Conservation (phyloP, 2,888 invertebrate species). For the Noctua fimbriata region DNA sequence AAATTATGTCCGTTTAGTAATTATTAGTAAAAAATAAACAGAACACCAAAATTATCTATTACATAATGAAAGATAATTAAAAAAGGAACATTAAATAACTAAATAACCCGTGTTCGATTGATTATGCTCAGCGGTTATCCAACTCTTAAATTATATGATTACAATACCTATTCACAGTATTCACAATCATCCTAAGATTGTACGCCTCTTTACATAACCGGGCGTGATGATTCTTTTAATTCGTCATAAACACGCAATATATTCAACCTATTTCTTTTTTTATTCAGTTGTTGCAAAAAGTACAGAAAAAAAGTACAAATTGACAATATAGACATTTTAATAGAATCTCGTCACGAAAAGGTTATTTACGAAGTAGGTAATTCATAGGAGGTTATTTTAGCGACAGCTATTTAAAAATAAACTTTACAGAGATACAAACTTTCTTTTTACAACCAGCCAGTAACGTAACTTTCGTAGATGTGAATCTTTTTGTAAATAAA, state of each 20-base stretch:
- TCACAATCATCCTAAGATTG: conserved; percentile 34
- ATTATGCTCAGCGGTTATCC: conserved; percentile 44
- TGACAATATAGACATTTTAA: background rate
- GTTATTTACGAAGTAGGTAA: background rate
- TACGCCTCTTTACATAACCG: conserved; percentile 37
- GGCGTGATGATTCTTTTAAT: conserved; percentile 42
- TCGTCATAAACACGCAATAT: conserved; percentile 46
- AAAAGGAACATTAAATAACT: conserved; percentile 15
- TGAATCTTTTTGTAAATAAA: conserved; percentile 8
- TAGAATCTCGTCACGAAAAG: conserved; percentile 31
- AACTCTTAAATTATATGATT: conserved; percentile 36
- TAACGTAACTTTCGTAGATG: conserved; percentile 1
- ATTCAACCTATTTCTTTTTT: conserved; percentile 30
- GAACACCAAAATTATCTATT: background rate
- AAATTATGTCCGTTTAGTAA: background rate
- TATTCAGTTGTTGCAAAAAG: background rate
- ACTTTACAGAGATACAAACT: too few species aligned
- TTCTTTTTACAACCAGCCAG: background rate
- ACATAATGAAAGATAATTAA: conserved; percentile 26
- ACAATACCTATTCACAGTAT: conserved; percentile 38
- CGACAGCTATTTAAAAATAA: background rate
- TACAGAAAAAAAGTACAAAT: background rate
- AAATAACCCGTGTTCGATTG: conserved; percentile 38
- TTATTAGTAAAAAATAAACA: background rate
- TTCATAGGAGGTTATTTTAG: background rate